Conservation (phyloP, 1,140 invertebrate species). For the Euura lappo region DNA sequence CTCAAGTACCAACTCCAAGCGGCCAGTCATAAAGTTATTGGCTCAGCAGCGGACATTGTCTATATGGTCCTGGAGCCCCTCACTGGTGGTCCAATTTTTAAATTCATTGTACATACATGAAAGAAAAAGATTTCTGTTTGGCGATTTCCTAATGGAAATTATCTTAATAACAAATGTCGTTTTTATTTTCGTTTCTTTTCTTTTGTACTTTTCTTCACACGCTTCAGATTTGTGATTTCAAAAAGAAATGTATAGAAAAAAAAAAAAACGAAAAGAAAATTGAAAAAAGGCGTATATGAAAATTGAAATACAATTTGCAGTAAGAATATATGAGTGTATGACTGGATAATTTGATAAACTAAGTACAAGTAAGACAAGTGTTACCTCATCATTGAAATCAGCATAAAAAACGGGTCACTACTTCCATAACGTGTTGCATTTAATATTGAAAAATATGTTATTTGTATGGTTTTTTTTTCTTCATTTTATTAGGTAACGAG, state of each 20-base stretch:
- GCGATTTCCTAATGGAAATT: constrained; percentile 42
- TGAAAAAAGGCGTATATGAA: not conserved
- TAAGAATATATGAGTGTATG: constrained; percentile 60
- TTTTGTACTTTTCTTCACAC: not conserved
- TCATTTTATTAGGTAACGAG: constrained; percentile 26
- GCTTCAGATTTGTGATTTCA: not conserved
- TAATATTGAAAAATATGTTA: constrained; percentile 41
- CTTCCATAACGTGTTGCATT: constrained; percentile 57
- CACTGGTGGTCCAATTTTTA: constrained; percentile 1
- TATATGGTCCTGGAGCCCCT: constrained; percentile 44
- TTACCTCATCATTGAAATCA: constrained; percentile 60
- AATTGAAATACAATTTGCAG: constrained; percentile 42
- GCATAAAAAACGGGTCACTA: constrained; percentile 21
- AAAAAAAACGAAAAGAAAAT: not conserved
- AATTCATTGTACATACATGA: not conserved
- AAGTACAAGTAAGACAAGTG: constrained; percentile 65
- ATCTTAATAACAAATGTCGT: constrained; percentile 27
- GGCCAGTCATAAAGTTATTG: constrained; percentile 49
- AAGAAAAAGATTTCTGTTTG: constrained; percentile 40
- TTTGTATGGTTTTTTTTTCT: no score
- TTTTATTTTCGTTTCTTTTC: not conserved
- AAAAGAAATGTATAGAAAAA: constrained; percentile 12
- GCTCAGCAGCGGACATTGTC: constrained; percentile 42
- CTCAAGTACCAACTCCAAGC: constrained; percentile 45
- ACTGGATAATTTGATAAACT: constrained; percentile 65